A percentile compares a stretch with the other conserved stretches of the same genome.
Evolutionary conservation across 2,113 vertebrate species (phyloP).

Genomic region (Isichthys henryi): DNA sequence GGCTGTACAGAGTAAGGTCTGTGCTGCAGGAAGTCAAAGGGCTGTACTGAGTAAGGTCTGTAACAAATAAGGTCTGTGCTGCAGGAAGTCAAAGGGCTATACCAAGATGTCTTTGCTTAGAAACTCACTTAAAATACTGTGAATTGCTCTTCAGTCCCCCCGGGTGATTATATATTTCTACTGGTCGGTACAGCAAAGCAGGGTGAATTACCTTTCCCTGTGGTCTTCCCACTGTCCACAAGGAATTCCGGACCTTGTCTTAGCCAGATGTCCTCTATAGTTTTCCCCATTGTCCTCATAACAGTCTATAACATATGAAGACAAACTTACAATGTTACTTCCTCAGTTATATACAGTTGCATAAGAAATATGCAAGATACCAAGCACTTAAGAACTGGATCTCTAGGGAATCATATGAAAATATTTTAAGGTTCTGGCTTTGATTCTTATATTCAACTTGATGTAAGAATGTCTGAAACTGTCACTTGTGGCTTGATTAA

Average conservation of each 20-base stretch:
- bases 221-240: slow-evolving; percentile 83
- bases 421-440: slow-evolving; percentile 11
- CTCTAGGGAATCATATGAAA: slow-evolving; percentile 19
- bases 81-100: not conserved
- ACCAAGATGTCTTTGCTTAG: not conserved
- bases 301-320: slow-evolving; percentile 68
- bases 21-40: not conserved
- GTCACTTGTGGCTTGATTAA: slow-evolving; percentile 37
- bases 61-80: not conserved
- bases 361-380: slow-evolving; percentile 9
- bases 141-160: not conserved
- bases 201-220: slow-evolving; percentile 55
- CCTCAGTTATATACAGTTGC: not conserved
- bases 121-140: not conserved
- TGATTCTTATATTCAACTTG: not conserved
- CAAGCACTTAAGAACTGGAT: not conserved
- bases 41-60: not conserved
- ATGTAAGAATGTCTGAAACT: not conserved
- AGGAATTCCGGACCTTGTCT: slow-evolving; percentile 81
- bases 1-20: not conserved
- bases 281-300: slow-evolving; percentile 78
- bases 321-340: not conserved
- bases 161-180: not conserved
- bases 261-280: slow-evolving; percentile 80
- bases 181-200: not conserved